phyloP scores from a whole-genome alignment of 2,888 invertebrate genomes.

The Adela reaumurella region DNA sequence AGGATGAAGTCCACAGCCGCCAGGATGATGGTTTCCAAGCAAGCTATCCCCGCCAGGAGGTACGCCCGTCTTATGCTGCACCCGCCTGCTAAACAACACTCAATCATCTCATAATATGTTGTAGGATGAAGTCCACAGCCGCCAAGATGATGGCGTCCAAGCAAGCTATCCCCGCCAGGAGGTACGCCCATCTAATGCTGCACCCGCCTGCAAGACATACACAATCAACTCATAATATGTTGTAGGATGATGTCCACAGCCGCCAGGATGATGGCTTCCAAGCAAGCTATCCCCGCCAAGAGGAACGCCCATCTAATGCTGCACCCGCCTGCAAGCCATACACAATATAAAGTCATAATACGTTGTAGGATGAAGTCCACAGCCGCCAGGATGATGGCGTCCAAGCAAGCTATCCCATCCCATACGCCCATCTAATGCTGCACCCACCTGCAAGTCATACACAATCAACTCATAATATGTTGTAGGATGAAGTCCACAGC shows the following conservation, averaged over 20 bases:
- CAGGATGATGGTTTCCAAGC: constrained; percentile 79
- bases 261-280: no score
- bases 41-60: constrained; percentile 86
- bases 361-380: constrained; percentile 55
- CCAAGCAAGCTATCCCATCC: constrained; percentile 74
- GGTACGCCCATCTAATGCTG: not conserved
- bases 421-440: constrained; percentile 75
- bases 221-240: no score
- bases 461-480: no score
- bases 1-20: constrained; percentile 90
- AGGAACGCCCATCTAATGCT: no score
- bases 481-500: constrained; percentile 90
- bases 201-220: no score
- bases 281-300: no score
- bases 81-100: constrained; percentile 64
- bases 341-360: constrained; percentile 4
- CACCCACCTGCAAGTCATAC: constrained; percentile 84
- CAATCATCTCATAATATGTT: not conserved
- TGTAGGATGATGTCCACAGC: no score
- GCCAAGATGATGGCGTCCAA: constrained; percentile 83
- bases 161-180: constrained; percentile 86
- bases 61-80: constrained; percentile 94
- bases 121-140: constrained; percentile 61
- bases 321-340: no score
- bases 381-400: constrained; percentile 80